These are phyloP conservation scores for Marisa cornuarietis DNA, from an alignment of 1,140 invertebrate genomes.

Conservation along the genomic window DNA sequence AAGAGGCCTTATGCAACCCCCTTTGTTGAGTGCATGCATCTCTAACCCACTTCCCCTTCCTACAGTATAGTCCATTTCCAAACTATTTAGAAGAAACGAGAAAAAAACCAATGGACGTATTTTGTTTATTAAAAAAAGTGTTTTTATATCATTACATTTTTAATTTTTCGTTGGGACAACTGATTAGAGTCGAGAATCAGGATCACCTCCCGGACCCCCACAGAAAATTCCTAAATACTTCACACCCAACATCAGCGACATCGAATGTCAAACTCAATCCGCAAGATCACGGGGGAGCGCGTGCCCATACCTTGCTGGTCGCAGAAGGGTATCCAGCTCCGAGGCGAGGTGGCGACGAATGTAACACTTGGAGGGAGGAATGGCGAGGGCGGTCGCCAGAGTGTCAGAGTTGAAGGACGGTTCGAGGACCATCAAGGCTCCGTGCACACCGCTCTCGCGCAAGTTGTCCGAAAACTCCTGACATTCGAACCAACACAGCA, in stretches of 20 bases:
- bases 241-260: background rate
- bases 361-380: slow-evolving; percentile 92
- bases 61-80: too few relatives aligned
- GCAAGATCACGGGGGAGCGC: slow-evolving; percentile 4
- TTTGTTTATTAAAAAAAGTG: too few relatives aligned
- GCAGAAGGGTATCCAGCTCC: slow-evolving; percentile 87
- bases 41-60: too few relatives aligned
- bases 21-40: too few relatives aligned
- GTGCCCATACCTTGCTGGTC: slow-evolving; percentile 82
- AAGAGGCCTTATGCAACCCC: too few relatives aligned
- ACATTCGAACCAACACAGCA: background rate
- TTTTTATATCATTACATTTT: too few relatives aligned
- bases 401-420: slow-evolving; percentile 91
- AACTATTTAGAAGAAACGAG: too few relatives aligned
- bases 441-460: slow-evolving; percentile 95
- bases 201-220: background rate
- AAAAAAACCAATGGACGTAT: too few relatives aligned
- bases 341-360: slow-evolving; percentile 88
- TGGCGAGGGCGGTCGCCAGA: slow-evolving; percentile 90
- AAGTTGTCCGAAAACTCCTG: slow-evolving; percentile 91
- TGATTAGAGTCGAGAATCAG: too few relatives aligned
- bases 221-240: background rate
- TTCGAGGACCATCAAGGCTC: slow-evolving; percentile 89
- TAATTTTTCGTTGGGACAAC: too few relatives aligned
- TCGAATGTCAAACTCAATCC: background rate